phyloP scores from a whole-genome alignment of 1,140 invertebrate genomes.

The Pectinophora gossypiella region DNA sequence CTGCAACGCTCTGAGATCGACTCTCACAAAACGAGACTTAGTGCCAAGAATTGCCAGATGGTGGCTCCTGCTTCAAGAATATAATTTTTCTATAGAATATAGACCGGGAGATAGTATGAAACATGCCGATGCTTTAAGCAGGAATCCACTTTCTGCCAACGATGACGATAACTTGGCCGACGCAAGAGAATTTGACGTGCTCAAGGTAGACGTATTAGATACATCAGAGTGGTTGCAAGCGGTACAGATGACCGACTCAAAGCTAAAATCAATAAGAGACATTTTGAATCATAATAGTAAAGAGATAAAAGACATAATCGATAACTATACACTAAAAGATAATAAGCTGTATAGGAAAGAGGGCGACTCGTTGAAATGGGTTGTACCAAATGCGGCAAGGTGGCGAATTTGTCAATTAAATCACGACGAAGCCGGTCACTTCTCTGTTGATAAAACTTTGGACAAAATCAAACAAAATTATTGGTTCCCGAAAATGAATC shows the following conservation, averaged over 20 bases:
- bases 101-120: slow-evolving; percentile 26
- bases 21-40: slow-evolving; percentile 12
- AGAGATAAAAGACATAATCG: slow-evolving; percentile 2
- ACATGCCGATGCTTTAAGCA: slow-evolving; percentile 39
- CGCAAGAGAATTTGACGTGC: neutral
- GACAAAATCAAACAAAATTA: slow-evolving; percentile 23
- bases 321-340: slow-evolving; percentile 5
- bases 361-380: slow-evolving; percentile 4
- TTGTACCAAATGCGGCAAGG: slow-evolving; percentile 1
- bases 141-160: slow-evolving; percentile 11
- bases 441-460: slow-evolving; percentile 21
- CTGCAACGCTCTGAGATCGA: slow-evolving; percentile 2
- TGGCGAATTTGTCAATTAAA: slow-evolving; percentile 10
- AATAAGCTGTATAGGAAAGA: slow-evolving; percentile 1
- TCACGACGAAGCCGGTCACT: slow-evolving; percentile 29
- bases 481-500: slow-evolving; percentile 18
- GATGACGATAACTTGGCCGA: neutral
- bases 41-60: slow-evolving; percentile 25
- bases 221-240: slow-evolving; percentile 6
- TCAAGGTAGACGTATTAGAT: neutral
- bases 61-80: slow-evolving; percentile 25
- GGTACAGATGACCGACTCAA: slow-evolving; percentile 7
- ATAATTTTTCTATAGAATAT: slow-evolving; percentile 24
- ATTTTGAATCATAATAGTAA: neutral
- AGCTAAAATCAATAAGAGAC: slow-evolving; percentile 4